phyloP scores from a whole-genome alignment of 2,888 invertebrate genomes.

The Nyleta sp. region DNA sequence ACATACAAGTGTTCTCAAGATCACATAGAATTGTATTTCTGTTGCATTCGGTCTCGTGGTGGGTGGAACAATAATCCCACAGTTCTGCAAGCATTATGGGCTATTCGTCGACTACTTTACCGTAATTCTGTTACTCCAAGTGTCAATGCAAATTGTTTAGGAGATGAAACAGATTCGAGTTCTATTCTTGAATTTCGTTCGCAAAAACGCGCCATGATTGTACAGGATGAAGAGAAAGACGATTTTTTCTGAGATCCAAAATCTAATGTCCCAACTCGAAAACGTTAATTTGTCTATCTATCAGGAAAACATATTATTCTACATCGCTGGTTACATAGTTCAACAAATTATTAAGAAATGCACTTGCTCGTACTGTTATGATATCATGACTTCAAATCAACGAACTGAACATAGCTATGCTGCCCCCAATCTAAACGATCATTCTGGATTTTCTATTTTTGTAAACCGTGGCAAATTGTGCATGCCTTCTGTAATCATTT shows the following conservation, averaged over 20 bases:
- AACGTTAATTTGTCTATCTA: not conserved
- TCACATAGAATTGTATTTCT: conserved; percentile 12
- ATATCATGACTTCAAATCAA: not conserved
- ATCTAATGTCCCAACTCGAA: conserved; percentile 1
- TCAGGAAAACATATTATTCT: conserved; percentile 19
- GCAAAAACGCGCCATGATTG: not conserved
- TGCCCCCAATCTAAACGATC: conserved; percentile 5
- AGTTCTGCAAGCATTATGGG: conserved; percentile 14
- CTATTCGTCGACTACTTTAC: not conserved
- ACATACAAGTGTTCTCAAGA: conserved; percentile 17
- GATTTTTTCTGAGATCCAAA: not conserved
- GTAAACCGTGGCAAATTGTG: conserved; percentile 16
- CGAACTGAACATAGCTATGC: conserved; percentile 11
- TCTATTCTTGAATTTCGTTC: conserved; percentile 18
- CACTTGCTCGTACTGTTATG: not conserved
- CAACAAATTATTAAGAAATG: conserved; percentile 10
- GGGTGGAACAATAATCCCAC: conserved; percentile 15
- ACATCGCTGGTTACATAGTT: conserved; percentile 11
- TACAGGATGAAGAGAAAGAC: not conserved
- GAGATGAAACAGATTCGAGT: not conserved
- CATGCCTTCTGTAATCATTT: not conserved
- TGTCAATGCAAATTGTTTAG: not conserved
- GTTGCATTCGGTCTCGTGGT: conserved; percentile 5
- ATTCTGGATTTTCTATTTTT: conserved; percentile 13
- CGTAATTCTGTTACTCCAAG: conserved; percentile 3